Percentiles rank a stretch among this genome's conserved stretches.
These are phyloP conservation scores for Rhinopomastus cyanomelas DNA, from an alignment of 2,113 vertebrate species.

Conservation along the genomic window DNA sequence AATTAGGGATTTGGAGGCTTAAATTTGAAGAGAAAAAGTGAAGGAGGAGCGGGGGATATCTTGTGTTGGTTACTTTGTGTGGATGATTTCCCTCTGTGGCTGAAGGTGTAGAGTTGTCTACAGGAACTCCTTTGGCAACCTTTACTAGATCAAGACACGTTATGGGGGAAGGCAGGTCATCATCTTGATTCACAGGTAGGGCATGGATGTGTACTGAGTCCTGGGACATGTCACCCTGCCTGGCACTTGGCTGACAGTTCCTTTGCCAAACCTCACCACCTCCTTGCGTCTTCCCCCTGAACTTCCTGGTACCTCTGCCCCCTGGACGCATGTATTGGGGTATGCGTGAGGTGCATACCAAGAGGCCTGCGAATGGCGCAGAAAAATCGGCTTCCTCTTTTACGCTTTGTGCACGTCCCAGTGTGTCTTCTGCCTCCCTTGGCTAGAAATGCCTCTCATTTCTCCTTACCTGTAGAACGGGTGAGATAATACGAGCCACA, in stretches of 20 bases:
- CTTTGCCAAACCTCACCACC: not conserved
- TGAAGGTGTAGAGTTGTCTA: not conserved
- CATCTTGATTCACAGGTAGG: not conserved
- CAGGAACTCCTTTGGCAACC: not conserved
- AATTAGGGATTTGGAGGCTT: slow-evolving; percentile 6
- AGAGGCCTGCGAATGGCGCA: not conserved
- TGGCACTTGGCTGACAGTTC: fast-evolving
- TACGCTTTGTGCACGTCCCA: not conserved
- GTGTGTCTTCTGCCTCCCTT: not conserved
- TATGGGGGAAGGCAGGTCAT: not conserved
- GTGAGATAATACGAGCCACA: not conserved
- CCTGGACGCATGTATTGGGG: fast-evolving
- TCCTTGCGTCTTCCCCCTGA: not conserved
- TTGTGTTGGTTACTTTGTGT: not conserved
- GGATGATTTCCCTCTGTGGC: not conserved
- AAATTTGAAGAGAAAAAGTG: not conserved
- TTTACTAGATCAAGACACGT: not conserved
- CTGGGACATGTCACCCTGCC: not conserved
- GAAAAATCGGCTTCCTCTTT: not conserved
- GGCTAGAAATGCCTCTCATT: not conserved
- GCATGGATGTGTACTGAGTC: not conserved
- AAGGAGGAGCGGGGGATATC: not conserved
- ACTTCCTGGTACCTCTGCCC: not conserved
- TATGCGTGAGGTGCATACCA: not conserved
- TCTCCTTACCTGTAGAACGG: not conserved